These are phyloP conservation scores for Microtus richardsoni DNA, from an alignment of 2,113 vertebrate genomes.

Conservation along the genomic window DNA sequence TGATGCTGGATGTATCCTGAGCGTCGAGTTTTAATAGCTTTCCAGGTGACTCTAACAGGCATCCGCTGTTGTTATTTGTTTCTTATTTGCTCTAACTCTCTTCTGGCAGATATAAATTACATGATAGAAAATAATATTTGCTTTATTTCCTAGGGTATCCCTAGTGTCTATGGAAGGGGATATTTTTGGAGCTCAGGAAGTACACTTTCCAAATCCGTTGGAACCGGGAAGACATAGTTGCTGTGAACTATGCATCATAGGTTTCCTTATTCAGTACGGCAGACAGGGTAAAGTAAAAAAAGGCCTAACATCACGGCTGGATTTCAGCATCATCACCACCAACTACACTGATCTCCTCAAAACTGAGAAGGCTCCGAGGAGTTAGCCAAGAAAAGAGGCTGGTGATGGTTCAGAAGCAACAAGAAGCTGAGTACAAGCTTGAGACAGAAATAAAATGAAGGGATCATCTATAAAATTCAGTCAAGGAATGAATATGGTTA, in stretches of 20 bases:
- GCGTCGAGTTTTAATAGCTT: background rate
- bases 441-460: background rate
- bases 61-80: background rate
- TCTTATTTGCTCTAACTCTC: background rate
- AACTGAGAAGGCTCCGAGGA: background rate
- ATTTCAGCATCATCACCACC: background rate
- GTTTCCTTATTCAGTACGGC: slow-evolving; percentile 1
- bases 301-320: background rate
- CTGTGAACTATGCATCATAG: background rate
- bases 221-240: background rate
- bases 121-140: background rate
- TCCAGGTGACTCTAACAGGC: background rate
- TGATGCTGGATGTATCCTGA: background rate
- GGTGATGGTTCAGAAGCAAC: background rate
- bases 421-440: background rate
- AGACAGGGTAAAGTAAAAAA: background rate
- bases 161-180: background rate
- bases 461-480: background rate
- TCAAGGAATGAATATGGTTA: background rate
- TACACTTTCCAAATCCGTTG: slow-evolving; percentile 16
- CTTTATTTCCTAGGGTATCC: background rate
- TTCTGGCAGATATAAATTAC: background rate
- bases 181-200: slow-evolving; percentile 24
- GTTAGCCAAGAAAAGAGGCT: background rate
- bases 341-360: background rate